Base-by-base conservation (phyloP, 2,797 vertebrate genomes). In the Podarcis lilfordi region DNA sequence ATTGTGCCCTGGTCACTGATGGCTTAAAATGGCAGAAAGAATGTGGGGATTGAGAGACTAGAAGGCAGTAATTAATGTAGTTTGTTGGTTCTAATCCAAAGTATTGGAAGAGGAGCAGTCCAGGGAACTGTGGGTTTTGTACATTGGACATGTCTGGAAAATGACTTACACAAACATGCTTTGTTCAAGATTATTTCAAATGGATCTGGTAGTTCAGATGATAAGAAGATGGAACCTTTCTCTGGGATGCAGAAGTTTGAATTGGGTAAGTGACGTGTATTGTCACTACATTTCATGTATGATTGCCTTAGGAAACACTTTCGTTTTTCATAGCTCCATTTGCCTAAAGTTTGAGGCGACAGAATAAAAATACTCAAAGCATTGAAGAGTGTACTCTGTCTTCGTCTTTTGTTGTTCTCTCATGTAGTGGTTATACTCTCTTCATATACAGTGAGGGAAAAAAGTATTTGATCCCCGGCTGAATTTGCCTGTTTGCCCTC, bases 261-360 rank as follows among this genome's bases (percentile, higher is more conserved):
- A 61, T 35, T 92, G 74, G 96, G 97, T 97, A 93, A 97, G 96
- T 37, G 43, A 29, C n/a, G 71, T 10, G 25, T 76, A 75, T 88
- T 35, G 11, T 5, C 5, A 21, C 37, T 87, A 0, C 64, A 83
- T 79, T 71, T n/a, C 25, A 0, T 68, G 93, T n/a, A 69, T 3
- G 7, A 3, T 91, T 75, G 87, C 88, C 91, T 3, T 35, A 66
- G 5, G n/a, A 91, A 1, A 78, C 23, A 86, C n/a, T 69, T 77
- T 43, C 19, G 84, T 72, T 84, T 81, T 19, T 59, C 9, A 5
- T 68, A 19, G 43, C 13, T 59, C 59, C 78, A 55, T 79, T 78
- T 3, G 25, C n/a, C 21, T 69, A 45, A 78, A 23, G 11, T 19
- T 61, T 71, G 35, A 29, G 23, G 23, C 23, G 72, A 59, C 27